A percentile compares a stretch with the other conserved stretches of the same genome.
Evolutionary conservation across 2,888 invertebrate species (phyloP).

Genomic region (Brachypalpus laphriformis): DNA sequence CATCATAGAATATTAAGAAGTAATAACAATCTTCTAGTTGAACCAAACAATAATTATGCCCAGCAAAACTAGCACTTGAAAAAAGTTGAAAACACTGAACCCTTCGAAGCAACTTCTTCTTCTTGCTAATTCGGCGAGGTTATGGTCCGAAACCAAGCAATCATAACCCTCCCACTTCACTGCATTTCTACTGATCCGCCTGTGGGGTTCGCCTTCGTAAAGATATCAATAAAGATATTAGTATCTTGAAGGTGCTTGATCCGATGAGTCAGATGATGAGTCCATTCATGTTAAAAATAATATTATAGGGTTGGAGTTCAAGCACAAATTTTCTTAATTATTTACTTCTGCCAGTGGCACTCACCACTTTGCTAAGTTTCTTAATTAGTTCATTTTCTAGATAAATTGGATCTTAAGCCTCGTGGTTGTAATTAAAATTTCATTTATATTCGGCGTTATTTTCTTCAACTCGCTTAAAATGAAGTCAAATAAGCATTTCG

Average conservation of each 20-base stretch:
- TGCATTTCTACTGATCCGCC: too few species aligned
- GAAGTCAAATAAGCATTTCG: background rate
- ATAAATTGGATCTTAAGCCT: background rate
- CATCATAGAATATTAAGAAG: too few species aligned
- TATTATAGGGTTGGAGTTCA: background rate
- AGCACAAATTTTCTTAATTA: background rate
- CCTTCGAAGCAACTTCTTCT: too few species aligned
- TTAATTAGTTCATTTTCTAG: constrained; percentile 8
- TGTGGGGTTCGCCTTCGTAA: too few species aligned
- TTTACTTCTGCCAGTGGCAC: background rate
- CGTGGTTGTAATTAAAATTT: background rate
- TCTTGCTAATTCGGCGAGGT: too few species aligned
- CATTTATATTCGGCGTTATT: background rate
- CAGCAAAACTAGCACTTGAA: too few species aligned
- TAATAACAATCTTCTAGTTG: too few species aligned
- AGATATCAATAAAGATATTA: background rate
- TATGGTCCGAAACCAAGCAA: too few species aligned
- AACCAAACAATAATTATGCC: too few species aligned
- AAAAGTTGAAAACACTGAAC: too few species aligned
- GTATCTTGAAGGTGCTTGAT: background rate
- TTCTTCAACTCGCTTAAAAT: background rate
- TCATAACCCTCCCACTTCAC: too few species aligned
- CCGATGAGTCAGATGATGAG: constrained; percentile 1
- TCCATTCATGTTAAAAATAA: background rate
- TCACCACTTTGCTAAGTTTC: background rate